Base-by-base conservation (phyloP, 2,888 invertebrate species). In the Standfussiana lucernea region DNA sequence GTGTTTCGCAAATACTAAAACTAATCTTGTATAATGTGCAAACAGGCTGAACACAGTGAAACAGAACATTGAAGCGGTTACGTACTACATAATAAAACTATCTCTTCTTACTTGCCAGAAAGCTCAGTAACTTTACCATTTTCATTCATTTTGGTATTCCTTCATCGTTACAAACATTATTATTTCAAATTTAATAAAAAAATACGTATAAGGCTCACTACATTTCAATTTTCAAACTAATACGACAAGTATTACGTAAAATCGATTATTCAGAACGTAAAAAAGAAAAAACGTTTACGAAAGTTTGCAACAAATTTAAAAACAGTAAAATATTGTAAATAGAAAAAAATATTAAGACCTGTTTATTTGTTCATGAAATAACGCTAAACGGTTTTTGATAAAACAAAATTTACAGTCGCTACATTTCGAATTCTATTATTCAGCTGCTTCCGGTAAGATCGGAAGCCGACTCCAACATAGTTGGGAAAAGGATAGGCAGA, bases 91-190 rank as follows among this genome's bases (percentile, higher is more conserved):
- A 11, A 64, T n/a, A 40, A 64, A 64, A 64, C 5, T 35, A 37
- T 18, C 3, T 40, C 21, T 62, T 40, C 78, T 73, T 64, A 78
- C 78, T 15, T 80, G 80, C 81, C 28, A 78, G 24, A 45, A 80
- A 24, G 8, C 42, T 47, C 5, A 56, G 32, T n/a, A 73, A 64
- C 18, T 24, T 40, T 42, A 40, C 28, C 78, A 78, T 78, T 65
- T 56, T 73, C 5, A 18, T 24, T 24, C 37, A 78, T 80, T n/a
- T 80, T 47, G 28, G 21, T 11, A 40, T 6, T 11, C 0, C 28
- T 40, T 21, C 8, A 1, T 10, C 32, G 8, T 40, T 56, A 1
- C n/a, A 40, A 80, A 80, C 15, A 35, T 18, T 15, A 40, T 40
- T 80, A 35, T 53, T 64, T 45, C 2, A 53, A 37, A 53, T 15